Percentiles rank a stretch among this genome's conserved stretches.
phyloP scores from a whole-genome alignment of 2,888 invertebrate species.

The Zhuqinia jingwanae region DNA sequence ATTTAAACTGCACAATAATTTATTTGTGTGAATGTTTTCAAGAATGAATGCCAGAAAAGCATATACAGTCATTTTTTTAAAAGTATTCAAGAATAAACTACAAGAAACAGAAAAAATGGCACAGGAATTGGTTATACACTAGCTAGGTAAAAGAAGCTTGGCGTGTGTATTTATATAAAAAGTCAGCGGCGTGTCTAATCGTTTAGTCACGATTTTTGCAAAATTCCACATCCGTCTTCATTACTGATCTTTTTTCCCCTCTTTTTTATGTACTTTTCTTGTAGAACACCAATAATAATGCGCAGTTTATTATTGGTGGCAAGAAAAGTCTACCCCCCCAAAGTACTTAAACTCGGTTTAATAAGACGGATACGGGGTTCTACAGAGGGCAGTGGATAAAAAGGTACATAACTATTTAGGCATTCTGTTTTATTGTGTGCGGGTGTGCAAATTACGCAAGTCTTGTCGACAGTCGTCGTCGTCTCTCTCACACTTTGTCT shows the following conservation, averaged over 20 bases:
- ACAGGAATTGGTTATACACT: background rate
- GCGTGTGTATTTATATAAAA: slow-evolving; percentile 30
- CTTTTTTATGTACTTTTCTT: too few species aligned
- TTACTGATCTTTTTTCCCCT: background rate
- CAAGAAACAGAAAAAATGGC: background rate
- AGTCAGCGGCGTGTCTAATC: slow-evolving; percentile 53
- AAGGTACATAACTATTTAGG: too few species aligned
- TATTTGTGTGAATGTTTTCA: background rate
- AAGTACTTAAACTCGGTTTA: slow-evolving; percentile 1
- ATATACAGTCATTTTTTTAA: background rate
- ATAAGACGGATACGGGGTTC: too few species aligned
- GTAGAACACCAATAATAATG: too few species aligned
- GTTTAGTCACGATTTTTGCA: slow-evolving; percentile 60
- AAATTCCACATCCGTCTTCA: slow-evolving; percentile 41
- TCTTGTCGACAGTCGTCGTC: background rate
- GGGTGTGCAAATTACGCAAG: background rate
- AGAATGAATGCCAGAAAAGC: background rate
- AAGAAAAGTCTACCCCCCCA: too few species aligned
- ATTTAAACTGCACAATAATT: slow-evolving; percentile 23
- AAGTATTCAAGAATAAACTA: background rate
- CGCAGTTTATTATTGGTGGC: too few species aligned
- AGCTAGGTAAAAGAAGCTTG: too few species aligned
- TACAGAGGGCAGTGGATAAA: too few species aligned
- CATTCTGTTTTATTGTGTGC: too few species aligned
- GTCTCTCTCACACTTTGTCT: background rate